phyloP scores from a whole-genome alignment of 2,113 vertebrate species.

The Colinus virginianus region DNA sequence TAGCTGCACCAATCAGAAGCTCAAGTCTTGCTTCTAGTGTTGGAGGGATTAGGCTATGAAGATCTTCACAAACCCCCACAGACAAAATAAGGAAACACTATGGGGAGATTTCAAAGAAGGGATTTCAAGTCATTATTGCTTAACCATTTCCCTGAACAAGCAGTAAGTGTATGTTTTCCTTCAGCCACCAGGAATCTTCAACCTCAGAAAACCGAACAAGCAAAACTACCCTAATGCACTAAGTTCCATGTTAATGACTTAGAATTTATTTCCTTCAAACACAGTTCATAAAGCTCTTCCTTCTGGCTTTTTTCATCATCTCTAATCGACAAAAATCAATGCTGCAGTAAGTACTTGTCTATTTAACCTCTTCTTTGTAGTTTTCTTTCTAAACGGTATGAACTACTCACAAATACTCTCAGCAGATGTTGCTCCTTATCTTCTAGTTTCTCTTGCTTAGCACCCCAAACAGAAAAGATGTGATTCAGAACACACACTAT shows the following conservation, averaged over 20 bases:
- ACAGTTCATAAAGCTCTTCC: not conserved
- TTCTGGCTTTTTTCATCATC: not conserved
- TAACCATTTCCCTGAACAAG: not conserved
- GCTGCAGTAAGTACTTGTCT: not conserved
- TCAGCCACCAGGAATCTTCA: not conserved
- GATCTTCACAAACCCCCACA: not conserved
- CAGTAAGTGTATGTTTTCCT: not conserved
- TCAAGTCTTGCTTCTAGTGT: not conserved
- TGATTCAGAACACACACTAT: not conserved
- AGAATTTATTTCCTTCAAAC: not conserved
- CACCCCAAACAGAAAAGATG: not conserved
- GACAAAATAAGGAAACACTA: not conserved
- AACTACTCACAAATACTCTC: not conserved
- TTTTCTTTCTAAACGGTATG: not conserved
- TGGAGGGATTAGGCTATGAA: not conserved
- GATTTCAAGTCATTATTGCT: not conserved
- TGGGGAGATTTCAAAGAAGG: not conserved
- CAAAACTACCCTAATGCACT: not conserved
- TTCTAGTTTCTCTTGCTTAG: not conserved
- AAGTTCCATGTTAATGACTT: not conserved
- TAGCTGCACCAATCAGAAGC: not conserved
- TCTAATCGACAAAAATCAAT: not conserved
- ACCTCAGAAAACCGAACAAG: not conserved
- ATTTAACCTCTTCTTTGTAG: not conserved
- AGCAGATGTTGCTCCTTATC: not conserved